Percentiles rank a stretch among this genome's conserved stretches.
phyloP scores from a whole-genome alignment of 2,888 invertebrate genomes.

The Morpho achilles region DNA sequence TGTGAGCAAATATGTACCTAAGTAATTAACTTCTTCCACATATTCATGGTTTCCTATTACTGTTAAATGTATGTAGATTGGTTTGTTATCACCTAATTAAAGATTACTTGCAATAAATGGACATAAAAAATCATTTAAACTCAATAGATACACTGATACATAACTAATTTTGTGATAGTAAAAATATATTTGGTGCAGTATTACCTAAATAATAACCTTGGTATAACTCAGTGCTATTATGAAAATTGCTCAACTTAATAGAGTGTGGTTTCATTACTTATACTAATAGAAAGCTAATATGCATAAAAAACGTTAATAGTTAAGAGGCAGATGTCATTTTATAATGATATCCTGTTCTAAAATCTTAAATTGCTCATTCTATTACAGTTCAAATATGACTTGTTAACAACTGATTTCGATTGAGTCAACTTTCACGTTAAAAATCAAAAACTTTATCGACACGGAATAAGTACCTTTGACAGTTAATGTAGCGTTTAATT shows the following conservation, averaged over 20 bases:
- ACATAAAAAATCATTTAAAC: constrained; percentile 10
- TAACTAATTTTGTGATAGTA: constrained; percentile 21
- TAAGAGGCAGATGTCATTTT: neutral
- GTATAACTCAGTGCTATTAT: constrained; percentile 14
- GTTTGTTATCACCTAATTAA: neutral
- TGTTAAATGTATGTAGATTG: constrained; percentile 6
- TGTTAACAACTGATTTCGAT: neutral
- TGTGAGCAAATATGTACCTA: constrained; percentile 16
- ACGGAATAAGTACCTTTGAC: constrained; percentile 18
- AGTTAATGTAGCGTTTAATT: neutral
- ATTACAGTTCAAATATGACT: too few relatives aligned
- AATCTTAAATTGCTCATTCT: too few relatives aligned
- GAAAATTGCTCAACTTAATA: constrained; percentile 25
- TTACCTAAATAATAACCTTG: constrained; percentile 15
- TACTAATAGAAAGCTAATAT: constrained; percentile 1
- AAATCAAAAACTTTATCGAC: constrained; percentile 13
- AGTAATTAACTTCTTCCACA: constrained; percentile 16
- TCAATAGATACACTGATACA: constrained; percentile 21
- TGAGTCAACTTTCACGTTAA: constrained; percentile 3
- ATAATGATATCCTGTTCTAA: neutral
- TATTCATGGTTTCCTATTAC: constrained; percentile 13
- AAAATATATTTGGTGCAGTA: constrained; percentile 26
- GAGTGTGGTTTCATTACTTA: constrained; percentile 2
- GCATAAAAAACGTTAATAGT: neutral
- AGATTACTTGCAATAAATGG: neutral